Evolutionary conservation across 2,113 vertebrate species (phyloP).

Genomic region (Eidolon helvum): DNA sequence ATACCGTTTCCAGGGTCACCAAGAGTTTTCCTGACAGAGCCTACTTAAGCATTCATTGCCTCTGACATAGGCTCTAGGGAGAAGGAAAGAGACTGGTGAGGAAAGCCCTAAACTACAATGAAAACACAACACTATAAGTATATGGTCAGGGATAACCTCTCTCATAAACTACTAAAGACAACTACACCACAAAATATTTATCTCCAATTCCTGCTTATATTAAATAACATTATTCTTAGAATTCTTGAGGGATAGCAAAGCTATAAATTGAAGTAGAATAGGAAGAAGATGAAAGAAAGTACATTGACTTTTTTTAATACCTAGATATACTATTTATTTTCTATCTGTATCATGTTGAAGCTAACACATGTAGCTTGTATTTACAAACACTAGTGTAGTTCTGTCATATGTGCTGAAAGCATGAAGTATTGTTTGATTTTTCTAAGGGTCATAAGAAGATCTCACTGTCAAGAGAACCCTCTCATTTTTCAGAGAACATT

Average conservation of each 20-base stretch:
- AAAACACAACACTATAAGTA: background rate
- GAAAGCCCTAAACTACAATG: background rate
- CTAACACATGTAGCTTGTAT: background rate
- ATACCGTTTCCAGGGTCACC: conserved; percentile 47
- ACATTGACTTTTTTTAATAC: background rate
- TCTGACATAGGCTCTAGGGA: conserved; percentile 3
- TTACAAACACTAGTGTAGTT: background rate
- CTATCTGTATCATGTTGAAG: background rate
- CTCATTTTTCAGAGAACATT: background rate
- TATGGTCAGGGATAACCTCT: background rate
- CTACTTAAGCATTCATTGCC: conserved; percentile 40
- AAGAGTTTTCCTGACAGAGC: conserved; percentile 32
- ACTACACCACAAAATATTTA: background rate
- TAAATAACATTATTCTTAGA: background rate
- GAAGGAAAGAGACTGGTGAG: background rate
- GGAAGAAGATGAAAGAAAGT: background rate
- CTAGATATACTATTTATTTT: background rate
- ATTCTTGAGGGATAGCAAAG: background rate
- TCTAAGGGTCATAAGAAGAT: background rate
- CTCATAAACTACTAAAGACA: background rate
- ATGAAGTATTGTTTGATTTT: background rate
- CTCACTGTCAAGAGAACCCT: background rate
- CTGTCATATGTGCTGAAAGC: background rate
- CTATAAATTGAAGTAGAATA: background rate
- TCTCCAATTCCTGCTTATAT: background rate